Conservation (phyloP, 1,140 invertebrate genomes). For the Periplaneta americana region DNA sequence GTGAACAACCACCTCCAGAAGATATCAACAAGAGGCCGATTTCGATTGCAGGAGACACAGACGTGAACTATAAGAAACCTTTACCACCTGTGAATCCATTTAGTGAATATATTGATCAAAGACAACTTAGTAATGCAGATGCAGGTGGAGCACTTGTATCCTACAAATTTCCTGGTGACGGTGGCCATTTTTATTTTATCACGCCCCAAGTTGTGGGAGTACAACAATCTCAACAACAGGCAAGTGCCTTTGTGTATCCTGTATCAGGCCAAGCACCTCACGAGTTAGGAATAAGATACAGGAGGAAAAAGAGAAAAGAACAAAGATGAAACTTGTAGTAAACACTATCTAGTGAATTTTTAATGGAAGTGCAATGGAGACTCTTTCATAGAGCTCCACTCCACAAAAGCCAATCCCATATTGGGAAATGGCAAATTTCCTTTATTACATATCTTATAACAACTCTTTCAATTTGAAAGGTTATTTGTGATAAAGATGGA, state of each 20-base stretch:
- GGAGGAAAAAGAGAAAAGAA: constrained; percentile 4
- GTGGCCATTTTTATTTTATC: constrained; percentile 69
- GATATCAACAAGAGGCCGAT: constrained; percentile 28
- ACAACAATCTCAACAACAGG: constrained; percentile 27
- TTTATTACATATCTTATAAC: too few species aligned
- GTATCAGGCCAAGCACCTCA: not conserved
- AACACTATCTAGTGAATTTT: not conserved
- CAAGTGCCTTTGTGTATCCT: not conserved
- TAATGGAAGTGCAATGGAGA: not conserved
- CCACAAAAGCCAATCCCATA: not conserved
- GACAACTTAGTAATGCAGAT: not conserved
- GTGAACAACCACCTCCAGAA: constrained; percentile 11
- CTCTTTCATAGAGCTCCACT: not conserved
- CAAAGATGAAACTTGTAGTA: not conserved
- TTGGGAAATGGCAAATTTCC: not conserved
- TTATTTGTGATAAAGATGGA: not conserved
- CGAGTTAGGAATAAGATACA: not conserved
- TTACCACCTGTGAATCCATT: constrained; percentile 57
- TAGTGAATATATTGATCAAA: constrained; percentile 52
- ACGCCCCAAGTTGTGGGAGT: constrained; percentile 49
- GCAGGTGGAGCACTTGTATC: constrained; percentile 3
- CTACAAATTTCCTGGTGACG: constrained; percentile 60
- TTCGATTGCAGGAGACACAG: constrained; percentile 39
- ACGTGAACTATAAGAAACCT: constrained; percentile 51
- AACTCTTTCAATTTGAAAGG: not conserved